Evolutionary conservation across 2,888 invertebrate genomes (phyloP), one percentile per base, ranked within the genome.

Genomic region (Sinelater perroti): DNA sequence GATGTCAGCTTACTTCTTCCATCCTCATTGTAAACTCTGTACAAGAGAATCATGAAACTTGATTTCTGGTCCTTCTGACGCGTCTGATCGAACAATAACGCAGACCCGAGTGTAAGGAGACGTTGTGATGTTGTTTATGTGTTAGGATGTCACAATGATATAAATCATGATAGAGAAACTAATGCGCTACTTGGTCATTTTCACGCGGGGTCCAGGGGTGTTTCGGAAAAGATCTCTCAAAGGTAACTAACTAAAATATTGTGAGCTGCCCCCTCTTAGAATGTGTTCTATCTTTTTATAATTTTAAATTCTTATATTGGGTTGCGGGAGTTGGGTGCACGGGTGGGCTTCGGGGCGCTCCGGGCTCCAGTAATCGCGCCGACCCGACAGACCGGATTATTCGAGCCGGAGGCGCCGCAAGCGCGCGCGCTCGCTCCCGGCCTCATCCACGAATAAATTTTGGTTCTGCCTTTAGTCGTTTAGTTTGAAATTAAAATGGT

Each of bases 181-280:
- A 77, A 78, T 77, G 75, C 75, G 76, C 76, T 75, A 75, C 74
- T 78, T 78, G 74, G 74, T 75, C 78, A 77, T 77, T 78, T 78
- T 78, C 82, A 82, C 83, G 81, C 82, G 83, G 81, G 81, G 80
- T 79, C 80, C 83, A 92, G 91, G 92, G 88, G 91, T 92, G 88
- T 92, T 91, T 91, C 91, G 92, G 91, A 92, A 92, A 91, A 90
- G 91, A 90, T 92, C 91, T 88, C 91, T 91, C 89, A 91, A 91
- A 92, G 92, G 91, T 91, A 91, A 91, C 88, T 88, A 85, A 78
- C 78, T 78, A 57, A 60, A 55, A 74, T 75, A 75, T 78, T 79
- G 74, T 79, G 76, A 77, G 78, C 78, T 78, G 78, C 76, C 78
- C 79, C 79, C 75, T 77, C 72, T 77, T 79, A 78, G 78, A 77